Evolutionary conservation across 2,797 vertebrate genomes (phyloP).

Genomic region (Semaprochilodus insignis): DNA sequence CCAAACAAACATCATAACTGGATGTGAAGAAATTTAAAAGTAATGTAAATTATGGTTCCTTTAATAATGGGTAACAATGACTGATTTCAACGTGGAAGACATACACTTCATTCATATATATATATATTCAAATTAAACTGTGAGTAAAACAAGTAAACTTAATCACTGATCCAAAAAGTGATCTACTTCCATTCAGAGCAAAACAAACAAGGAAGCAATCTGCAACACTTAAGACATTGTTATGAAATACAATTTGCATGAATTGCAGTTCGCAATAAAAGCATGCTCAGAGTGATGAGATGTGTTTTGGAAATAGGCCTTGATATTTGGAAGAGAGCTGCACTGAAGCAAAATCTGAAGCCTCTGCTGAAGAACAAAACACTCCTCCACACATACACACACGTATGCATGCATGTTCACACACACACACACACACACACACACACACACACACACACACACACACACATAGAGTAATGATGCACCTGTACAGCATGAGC

Average conservation of each 20-base stretch:
- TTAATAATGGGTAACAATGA: too few relatives aligned
- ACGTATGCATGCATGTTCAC: slow-evolving; percentile 1
- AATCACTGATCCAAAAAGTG: background rate
- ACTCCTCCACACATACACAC: slow-evolving; percentile 7
- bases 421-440: background rate
- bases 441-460: slow-evolving; percentile 7
- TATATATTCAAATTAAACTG: too few relatives aligned
- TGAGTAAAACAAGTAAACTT: background rate
- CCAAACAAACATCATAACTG: too few relatives aligned
- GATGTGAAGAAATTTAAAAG: too few relatives aligned
- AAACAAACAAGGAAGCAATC: background rate
- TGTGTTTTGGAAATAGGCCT: background rate
- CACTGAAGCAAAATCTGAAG: slow-evolving; percentile 3
- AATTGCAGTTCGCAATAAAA: background rate
- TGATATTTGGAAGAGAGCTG: slow-evolving; percentile 2
- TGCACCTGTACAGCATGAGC: slow-evolving; percentile 65
- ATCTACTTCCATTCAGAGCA: background rate
- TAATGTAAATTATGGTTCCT: too few relatives aligned
- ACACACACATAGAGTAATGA: slow-evolving; percentile 58
- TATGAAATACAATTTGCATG: background rate
- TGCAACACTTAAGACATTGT: background rate
- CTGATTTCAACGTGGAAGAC: too few relatives aligned
- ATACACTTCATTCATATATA: too few relatives aligned
- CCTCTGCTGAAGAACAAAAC: slow-evolving; percentile 47
- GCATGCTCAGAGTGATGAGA: background rate